Conservation (phyloP, 2,888 invertebrate genomes). For the Ormyrus thymus region DNA sequence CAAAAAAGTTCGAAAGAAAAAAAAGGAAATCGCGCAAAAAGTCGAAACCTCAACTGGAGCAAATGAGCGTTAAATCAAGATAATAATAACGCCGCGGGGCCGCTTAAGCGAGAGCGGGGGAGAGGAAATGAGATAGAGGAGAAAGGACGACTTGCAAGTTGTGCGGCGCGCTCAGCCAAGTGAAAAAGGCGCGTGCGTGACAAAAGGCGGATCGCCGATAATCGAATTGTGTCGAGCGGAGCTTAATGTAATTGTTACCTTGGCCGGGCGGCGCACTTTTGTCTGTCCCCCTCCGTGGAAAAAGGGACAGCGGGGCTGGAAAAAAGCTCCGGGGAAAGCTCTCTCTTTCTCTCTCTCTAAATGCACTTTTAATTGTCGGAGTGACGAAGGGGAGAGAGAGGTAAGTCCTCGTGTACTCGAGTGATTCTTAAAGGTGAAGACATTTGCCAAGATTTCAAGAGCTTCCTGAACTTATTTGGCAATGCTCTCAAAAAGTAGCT, state of each 20-base stretch:
- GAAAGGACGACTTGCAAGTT: neutral
- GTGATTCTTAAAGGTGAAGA: slow-evolving; percentile 57
- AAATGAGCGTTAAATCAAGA: slow-evolving; percentile 42
- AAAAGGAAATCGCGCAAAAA: no score
- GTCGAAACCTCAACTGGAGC: neutral
- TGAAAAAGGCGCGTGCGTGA: slow-evolving; percentile 46
- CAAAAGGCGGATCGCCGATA: slow-evolving; percentile 55
- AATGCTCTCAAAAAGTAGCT: slow-evolving; percentile 51
- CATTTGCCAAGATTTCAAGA: slow-evolving; percentile 56
- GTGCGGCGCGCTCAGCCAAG: slow-evolving; percentile 5
- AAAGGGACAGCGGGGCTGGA: no score
- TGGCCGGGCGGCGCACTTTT: neutral
- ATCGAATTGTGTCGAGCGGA: slow-evolving; percentile 57
- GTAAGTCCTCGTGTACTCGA: slow-evolving; percentile 54
- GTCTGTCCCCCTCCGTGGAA: no score
- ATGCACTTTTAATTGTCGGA: slow-evolving; percentile 62
- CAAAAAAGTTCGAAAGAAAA: neutral
- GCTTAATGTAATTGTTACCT: slow-evolving; percentile 59
- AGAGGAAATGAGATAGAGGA: neutral
- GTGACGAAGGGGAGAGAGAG: slow-evolving; percentile 3
- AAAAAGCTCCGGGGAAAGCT: no score
- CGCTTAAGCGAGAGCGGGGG: neutral
- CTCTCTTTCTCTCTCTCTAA: slow-evolving; percentile 38
- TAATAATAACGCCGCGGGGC: slow-evolving; percentile 26
- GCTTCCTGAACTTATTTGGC: slow-evolving; percentile 55